Conservation (phyloP, 1,140 invertebrate species). For the Drosophila tsacasi region DNA sequence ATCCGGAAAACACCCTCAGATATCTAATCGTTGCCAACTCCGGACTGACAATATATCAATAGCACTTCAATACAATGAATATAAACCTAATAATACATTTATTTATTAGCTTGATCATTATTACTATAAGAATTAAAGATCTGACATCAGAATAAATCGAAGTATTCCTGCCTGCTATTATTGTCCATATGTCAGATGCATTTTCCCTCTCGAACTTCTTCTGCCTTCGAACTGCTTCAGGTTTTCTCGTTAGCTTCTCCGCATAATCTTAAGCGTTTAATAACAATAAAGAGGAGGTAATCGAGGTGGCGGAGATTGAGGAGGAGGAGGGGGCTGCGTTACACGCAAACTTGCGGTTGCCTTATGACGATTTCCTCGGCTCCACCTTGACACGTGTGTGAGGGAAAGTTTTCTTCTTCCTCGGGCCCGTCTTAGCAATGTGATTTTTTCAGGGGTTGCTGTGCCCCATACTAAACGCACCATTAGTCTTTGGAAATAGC, state of each 20-base stretch:
- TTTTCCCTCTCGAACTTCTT: not conserved
- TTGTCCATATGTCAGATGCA: not conserved
- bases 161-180: not conserved
- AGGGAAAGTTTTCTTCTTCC: constrained; percentile 52
- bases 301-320: not conserved
- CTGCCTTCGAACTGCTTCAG: too few species aligned
- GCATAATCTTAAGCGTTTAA: constrained; percentile 70
- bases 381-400: constrained; percentile 48
- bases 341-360: constrained; percentile 70
- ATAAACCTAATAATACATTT: not conserved
- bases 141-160: not conserved
- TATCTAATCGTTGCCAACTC: not conserved
- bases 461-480: constrained; percentile 67
- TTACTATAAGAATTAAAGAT: not conserved
- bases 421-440: constrained; percentile 13
- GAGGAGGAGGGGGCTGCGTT: constrained; percentile 22
- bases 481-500: constrained; percentile 84
- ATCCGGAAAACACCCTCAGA: constrained; percentile 1
- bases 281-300: constrained; percentile 64
- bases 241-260: constrained; percentile 37
- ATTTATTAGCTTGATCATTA: not conserved
- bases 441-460: constrained; percentile 57
- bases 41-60: not conserved
- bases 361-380: constrained; percentile 55
- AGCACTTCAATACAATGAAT: not conserved